phyloP scores from a whole-genome alignment of 1,140 invertebrate species.

The Periplaneta americana region DNA sequence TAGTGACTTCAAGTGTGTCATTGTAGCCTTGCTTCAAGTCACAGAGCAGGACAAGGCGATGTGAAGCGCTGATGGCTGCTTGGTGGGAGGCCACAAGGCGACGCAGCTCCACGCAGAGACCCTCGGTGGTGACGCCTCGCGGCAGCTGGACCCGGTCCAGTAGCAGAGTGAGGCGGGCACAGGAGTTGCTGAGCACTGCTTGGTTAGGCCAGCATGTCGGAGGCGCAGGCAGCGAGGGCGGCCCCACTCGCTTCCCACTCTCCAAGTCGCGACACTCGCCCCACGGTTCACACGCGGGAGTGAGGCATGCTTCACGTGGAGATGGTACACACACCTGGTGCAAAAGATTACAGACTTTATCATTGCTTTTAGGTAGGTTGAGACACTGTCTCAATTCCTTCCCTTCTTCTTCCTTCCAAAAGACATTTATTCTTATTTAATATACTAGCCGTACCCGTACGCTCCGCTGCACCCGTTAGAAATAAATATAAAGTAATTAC shows the following conservation, averaged over 20 bases:
- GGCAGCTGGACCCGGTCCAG: constrained; percentile 52
- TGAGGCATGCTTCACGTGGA: constrained; percentile 67
- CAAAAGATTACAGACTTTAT: neutral
- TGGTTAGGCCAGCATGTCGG: constrained; percentile 75
- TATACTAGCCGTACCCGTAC: too few relatives aligned
- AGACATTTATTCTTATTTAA: too few relatives aligned
- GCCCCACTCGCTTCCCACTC: constrained; percentile 64
- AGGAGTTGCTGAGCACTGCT: constrained; percentile 59
- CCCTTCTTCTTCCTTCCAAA: too few relatives aligned
- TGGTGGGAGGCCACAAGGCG: constrained; percentile 54
- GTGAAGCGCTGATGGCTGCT: constrained; percentile 44
- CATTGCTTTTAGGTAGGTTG: too few relatives aligned
- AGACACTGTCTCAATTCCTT: too few relatives aligned
- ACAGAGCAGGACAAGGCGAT: constrained; percentile 64
- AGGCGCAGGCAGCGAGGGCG: constrained; percentile 65
- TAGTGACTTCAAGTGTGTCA: constrained; percentile 80
- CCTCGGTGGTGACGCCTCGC: constrained; percentile 65
- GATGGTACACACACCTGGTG: constrained; percentile 69
- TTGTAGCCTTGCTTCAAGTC: constrained; percentile 71
- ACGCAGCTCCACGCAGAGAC: constrained; percentile 61
- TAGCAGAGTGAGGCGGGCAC: constrained; percentile 66
- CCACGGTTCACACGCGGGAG: constrained; percentile 66
- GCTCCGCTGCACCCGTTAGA: too few relatives aligned
- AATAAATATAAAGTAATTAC: too few relatives aligned
- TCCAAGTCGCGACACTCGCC: constrained; percentile 76